Evolutionary conservation across 2,888 invertebrate species (phyloP).

Genomic region (Hylaea fasciaria): DNA sequence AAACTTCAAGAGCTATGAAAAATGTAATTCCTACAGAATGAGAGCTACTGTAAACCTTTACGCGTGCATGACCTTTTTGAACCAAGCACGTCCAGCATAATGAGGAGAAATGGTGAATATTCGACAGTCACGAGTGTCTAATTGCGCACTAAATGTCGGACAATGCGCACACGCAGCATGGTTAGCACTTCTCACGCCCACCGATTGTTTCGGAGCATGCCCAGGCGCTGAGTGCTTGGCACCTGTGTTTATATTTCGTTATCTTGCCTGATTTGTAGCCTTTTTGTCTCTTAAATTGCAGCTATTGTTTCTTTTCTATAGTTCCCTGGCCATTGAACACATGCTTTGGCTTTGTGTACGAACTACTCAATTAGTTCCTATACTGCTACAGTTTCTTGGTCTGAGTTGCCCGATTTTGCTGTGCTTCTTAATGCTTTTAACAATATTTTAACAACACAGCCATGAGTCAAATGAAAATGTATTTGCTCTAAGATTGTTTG

Average conservation of each 20-base stretch:
- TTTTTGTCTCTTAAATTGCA: slow-evolving; percentile 35
- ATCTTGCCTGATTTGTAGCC: slow-evolving; percentile 46
- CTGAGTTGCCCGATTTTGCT: too few relatives aligned
- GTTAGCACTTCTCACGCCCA: slow-evolving; percentile 68
- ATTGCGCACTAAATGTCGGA: slow-evolving; percentile 55
- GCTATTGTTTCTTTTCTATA: slow-evolving; percentile 38
- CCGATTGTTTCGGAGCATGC: slow-evolving; percentile 50
- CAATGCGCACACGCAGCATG: slow-evolving; percentile 45
- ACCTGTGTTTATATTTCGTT: slow-evolving; percentile 71
- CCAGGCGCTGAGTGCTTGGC: slow-evolving; percentile 39
- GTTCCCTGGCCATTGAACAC: slow-evolving; percentile 13
- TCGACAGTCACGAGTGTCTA: slow-evolving; percentile 53
- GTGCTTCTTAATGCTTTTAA: too few relatives aligned
- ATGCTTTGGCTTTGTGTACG: slow-evolving; percentile 6
- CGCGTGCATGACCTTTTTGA: too few relatives aligned
- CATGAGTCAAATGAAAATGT: too few relatives aligned
- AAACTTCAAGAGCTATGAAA: not conserved
- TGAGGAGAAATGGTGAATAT: slow-evolving; percentile 32
- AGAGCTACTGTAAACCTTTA: not conserved
- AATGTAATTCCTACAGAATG: not conserved
- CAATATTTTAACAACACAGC: too few relatives aligned
- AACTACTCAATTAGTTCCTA: too few relatives aligned
- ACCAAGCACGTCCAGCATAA: not conserved
- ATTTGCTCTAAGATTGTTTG: too few relatives aligned
- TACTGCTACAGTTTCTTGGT: slow-evolving; percentile 2